phyloP scores from a whole-genome alignment of 2,888 invertebrate genomes.

The Heteromyza rotundicornis region DNA sequence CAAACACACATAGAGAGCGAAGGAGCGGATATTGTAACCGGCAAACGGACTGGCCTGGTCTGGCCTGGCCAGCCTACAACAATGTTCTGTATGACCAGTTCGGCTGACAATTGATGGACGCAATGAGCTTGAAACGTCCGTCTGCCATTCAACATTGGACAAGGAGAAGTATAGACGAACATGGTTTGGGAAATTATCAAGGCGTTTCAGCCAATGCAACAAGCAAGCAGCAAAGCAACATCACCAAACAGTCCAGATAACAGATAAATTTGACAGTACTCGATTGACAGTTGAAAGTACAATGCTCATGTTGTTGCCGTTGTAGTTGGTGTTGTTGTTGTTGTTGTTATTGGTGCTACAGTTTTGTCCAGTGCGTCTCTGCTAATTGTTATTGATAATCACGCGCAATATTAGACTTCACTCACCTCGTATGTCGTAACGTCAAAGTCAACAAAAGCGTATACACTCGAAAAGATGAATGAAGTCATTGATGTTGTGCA shows the following conservation, averaged over 20 bases:
- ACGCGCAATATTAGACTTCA: constrained; percentile 37
- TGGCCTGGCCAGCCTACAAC: too few relatives aligned
- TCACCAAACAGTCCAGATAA: too few relatives aligned
- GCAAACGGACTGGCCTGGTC: too few relatives aligned
- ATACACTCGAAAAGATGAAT: constrained; percentile 14
- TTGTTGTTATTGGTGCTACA: constrained; percentile 5
- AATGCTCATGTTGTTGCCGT: not conserved
- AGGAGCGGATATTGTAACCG: too few relatives aligned
- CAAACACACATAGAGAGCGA: not conserved
- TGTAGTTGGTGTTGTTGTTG: constrained; percentile 4
- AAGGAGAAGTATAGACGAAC: too few relatives aligned
- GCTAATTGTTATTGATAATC: constrained; percentile 56
- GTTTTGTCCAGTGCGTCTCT: too few relatives aligned
- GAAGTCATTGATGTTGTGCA: constrained; percentile 13
- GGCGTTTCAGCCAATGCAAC: too few relatives aligned
- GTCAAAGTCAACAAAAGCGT: not conserved
- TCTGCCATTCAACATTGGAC: too few relatives aligned
- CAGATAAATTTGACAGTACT: constrained; percentile 42
- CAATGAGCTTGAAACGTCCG: constrained; percentile 17
- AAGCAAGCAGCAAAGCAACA: not conserved
- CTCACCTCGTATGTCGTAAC: constrained; percentile 17
- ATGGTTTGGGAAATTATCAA: too few relatives aligned
- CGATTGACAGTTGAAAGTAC: constrained; percentile 25
- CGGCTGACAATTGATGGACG: constrained; percentile 53
- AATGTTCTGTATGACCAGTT: constrained; percentile 13